Conservation (phyloP, 2,113 vertebrate genomes). For the Naja naja region DNA sequence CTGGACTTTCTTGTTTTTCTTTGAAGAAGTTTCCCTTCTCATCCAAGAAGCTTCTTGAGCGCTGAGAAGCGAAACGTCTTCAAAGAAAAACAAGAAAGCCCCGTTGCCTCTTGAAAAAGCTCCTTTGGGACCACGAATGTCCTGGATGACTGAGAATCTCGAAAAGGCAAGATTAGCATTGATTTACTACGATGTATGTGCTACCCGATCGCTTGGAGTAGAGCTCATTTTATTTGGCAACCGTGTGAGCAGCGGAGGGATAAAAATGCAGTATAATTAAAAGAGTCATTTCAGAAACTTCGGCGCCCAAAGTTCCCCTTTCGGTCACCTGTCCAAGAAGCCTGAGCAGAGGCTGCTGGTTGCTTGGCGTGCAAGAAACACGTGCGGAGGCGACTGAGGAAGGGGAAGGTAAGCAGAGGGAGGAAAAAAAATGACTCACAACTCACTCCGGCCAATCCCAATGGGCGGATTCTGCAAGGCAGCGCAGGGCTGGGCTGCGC, state of each 20-base stretch:
- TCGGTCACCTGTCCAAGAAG: not conserved
- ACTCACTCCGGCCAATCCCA: conserved; percentile 4
- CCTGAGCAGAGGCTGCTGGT: no score
- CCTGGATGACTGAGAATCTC: no score
- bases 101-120: no score
- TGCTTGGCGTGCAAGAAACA: not conserved
- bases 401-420: not conserved
- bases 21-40: no score
- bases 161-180: not conserved
- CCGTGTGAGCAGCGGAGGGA: not conserved
- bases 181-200: not conserved
- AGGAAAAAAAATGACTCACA: not conserved
- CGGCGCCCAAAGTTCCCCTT: not conserved
- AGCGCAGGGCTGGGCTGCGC: not conserved
- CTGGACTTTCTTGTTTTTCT: no score
- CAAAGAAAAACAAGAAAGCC: no score
- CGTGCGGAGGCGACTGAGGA: not conserved
- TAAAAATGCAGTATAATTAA: not conserved
- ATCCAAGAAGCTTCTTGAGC: no score
- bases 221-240: not conserved
- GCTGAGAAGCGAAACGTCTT: no score
- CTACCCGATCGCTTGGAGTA: not conserved
- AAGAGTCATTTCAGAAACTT: not conserved
- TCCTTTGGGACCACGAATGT: no score
- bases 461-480: not conserved